Base-by-base conservation (phyloP, 2,113 vertebrate species). In the Dascyllus trimaculatus region DNA sequence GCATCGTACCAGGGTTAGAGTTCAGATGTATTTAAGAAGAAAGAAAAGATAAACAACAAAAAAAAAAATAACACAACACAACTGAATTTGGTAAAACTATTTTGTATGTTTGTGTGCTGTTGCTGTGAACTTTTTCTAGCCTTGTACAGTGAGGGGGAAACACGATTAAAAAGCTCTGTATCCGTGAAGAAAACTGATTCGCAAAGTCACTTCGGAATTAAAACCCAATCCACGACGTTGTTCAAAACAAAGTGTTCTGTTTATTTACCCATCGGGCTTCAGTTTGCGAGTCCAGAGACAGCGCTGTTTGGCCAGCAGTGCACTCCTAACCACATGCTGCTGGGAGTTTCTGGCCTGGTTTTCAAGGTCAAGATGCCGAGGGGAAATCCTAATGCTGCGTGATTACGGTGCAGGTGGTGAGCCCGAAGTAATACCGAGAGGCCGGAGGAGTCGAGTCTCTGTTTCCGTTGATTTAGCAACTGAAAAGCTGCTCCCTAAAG, bases 61-160 rank as follows among this genome's bases (percentile, higher is more conserved):
- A 46, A 11, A 15, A 51, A 56, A 85, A 81, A 84, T 17, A 58
- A 35, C 18, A 32, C 15, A 17, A 51, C 19, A 56, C 29, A 77
- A 85, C 29, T 77, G 76, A 78, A 91, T 95, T 95, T 95, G 93
- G 91, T 94, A 92, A 93, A 88, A 93, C 85, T 93, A 94, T 95
- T 95, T 95, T 95, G 92, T 95, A 95, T 94, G 94, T 95, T 93
- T 93, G 92, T 93, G 91, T 95, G 92, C 89, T 84, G 93, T 95
- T 90, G 92, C 92, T 92, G 94, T 95, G 92, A 91, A 85, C 79
- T 91, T 95, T 94, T 95, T 95, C 91, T 95, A 95, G 90, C 89
- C 88, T 90, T 94, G 92, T 95, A 93, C 93, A 94, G 68, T 82
- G 78, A 71, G 57, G 90, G 85, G 29, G 75, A 56, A 19, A 48